phyloP scores from a whole-genome alignment of 2,888 invertebrate genomes.

The Thymelicus lineola region DNA sequence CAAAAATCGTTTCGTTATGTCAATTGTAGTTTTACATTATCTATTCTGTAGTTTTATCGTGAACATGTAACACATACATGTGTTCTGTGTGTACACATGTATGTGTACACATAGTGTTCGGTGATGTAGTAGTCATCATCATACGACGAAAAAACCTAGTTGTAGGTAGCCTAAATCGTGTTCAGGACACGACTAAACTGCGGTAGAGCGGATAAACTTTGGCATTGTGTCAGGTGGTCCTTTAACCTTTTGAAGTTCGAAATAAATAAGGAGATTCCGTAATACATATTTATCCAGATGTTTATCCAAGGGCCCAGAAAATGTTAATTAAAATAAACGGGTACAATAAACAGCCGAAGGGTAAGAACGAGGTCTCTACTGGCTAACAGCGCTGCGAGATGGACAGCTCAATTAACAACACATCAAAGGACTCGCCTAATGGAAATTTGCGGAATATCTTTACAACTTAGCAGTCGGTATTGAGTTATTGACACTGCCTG shows the following conservation, averaged over 20 bases:
- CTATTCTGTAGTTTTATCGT: no score
- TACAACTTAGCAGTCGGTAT: background rate
- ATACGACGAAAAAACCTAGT: no score
- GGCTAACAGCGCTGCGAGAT: slow-evolving; percentile 10
- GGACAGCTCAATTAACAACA: slow-evolving; percentile 25
- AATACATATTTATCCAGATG: background rate
- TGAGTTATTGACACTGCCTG: no score
- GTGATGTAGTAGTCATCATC: no score
- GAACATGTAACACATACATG: no score
- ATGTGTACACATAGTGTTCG: no score
- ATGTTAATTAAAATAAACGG: slow-evolving; percentile 27
- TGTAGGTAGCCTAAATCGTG: no score
- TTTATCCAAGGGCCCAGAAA: slow-evolving; percentile 14
- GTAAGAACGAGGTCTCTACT: slow-evolving; percentile 12
- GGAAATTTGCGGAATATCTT: background rate
- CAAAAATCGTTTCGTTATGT: no score
- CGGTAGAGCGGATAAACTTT: background rate
- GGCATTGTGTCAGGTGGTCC: background rate
- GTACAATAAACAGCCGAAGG: slow-evolving; percentile 17
- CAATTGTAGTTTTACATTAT: no score
- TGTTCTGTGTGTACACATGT: no score
- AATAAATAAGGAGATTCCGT: background rate
- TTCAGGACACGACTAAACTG: background rate
- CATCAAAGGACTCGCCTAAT: slow-evolving; percentile 11
- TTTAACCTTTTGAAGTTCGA: background rate